A percentile compares a stretch with the other conserved stretches of the same genome.
These are phyloP conservation scores for Pachymerium ferrugineum DNA, from an alignment of 2,888 invertebrate species.

Conservation along the genomic window DNA sequence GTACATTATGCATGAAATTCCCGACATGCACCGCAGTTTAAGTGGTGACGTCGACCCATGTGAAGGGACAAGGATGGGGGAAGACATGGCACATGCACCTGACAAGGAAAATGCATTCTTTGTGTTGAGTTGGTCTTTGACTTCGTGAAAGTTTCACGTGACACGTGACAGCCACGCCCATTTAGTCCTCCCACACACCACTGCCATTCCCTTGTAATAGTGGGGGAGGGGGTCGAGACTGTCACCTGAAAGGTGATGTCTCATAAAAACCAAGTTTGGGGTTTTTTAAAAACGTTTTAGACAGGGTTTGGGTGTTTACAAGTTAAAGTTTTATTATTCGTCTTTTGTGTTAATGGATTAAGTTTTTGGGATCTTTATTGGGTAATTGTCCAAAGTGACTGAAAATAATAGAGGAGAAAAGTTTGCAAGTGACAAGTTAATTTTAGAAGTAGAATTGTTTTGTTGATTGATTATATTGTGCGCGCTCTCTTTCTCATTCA, in stretches of 20 bases:
- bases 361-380: no score
- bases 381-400: no score
- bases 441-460: no score
- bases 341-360: no score
- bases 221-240: not conserved
- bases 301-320: no score
- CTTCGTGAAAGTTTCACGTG: constrained; percentile 6
- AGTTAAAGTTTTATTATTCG: no score
- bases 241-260: constrained; percentile 2
- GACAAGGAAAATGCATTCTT: constrained; percentile 21
- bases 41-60: not conserved
- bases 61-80: not conserved
- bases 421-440: no score
- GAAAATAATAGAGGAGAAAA: no score
- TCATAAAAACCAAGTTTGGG: not conserved
- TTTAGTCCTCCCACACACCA: not conserved
- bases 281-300: not conserved
- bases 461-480: no score
- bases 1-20: constrained; percentile 3
- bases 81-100: not conserved
- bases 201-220: not conserved
- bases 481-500: no score
- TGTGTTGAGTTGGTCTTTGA: constrained; percentile 15
- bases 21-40: constrained; percentile 1
- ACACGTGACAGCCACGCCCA: constrained; percentile 21